Percentiles rank a stretch among this genome's conserved stretches.
Conservation (phyloP, 2,797 vertebrate species). For the Syndactyla subalaris region DNA sequence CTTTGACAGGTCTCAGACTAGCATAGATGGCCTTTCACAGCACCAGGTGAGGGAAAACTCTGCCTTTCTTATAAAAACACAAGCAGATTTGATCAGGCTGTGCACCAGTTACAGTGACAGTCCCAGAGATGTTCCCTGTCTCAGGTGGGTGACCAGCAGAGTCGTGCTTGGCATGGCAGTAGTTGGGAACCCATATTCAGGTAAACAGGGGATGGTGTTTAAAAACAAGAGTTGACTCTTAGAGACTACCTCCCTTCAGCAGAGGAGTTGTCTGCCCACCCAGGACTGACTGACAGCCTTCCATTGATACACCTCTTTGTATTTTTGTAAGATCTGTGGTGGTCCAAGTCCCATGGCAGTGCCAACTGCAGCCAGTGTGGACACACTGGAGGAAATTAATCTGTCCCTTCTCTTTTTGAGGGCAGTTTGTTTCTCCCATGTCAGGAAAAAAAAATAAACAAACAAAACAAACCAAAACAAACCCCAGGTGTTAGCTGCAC, state of each 20-base stretch:
- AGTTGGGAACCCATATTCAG: neutral
- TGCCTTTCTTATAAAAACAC: neutral
- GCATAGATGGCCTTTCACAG: neutral
- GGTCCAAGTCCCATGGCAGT: neutral
- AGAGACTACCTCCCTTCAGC: neutral
- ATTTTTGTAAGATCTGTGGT: neutral
- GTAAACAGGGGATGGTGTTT: neutral
- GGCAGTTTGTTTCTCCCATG: fast-evolving
- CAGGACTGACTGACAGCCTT: neutral
- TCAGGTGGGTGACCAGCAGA: neutral
- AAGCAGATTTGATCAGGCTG: neutral
- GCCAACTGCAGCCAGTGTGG: neutral
- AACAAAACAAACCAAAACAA: neutral
- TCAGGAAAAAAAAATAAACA: neutral
- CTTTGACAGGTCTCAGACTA: neutral
- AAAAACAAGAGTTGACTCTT: neutral
- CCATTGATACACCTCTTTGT: no score
- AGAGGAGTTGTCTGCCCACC: neutral
- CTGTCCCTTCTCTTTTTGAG: neutral
- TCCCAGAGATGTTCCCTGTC: neutral
- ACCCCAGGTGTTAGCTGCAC: neutral
- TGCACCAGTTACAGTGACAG: neutral
- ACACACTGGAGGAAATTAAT: neutral
- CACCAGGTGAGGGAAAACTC: neutral
- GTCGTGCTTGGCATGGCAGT: neutral